Evolutionary conservation across 2,797 vertebrate genomes (phyloP).

Genomic region (Acridotheres tristis): DNA sequence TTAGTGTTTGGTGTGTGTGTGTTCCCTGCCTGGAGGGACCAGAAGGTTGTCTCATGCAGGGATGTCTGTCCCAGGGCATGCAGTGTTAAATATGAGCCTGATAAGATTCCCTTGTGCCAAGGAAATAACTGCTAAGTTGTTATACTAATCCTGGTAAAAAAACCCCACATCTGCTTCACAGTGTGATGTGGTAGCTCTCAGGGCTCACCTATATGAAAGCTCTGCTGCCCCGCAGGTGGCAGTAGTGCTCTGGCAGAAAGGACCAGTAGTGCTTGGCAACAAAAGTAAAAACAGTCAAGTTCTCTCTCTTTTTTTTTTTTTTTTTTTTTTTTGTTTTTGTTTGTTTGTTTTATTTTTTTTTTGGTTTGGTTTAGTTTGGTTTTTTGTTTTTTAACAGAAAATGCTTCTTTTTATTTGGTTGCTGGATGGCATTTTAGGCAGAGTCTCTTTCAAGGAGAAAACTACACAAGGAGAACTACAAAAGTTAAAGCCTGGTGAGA

Average conservation of each 20-base stretch:
- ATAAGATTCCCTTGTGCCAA: not conserved
- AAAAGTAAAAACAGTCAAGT: not conserved
- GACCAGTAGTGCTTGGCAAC: not conserved
- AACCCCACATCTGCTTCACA: not conserved
- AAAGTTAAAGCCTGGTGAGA: not conserved
- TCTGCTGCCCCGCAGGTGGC: conserved; percentile 3
- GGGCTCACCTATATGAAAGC: not conserved
- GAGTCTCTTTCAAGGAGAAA: not conserved
- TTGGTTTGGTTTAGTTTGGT: no score
- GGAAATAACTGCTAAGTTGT: not conserved
- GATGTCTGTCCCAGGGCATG: not conserved
- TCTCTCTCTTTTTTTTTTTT: not conserved
- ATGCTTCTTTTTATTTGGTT: not conserved
- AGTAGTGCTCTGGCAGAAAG: not conserved
- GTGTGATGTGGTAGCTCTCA: not conserved
- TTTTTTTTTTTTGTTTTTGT: no score
- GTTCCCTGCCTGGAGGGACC: not conserved
- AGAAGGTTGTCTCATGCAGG: not conserved
- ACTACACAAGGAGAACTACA: not conserved
- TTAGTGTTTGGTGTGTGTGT: not conserved
- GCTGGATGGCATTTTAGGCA: not conserved
- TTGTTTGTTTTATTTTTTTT: no score
- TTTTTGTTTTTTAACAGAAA: not conserved
- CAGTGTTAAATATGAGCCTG: not conserved
- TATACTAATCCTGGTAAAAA: not conserved